A percentile compares a stretch with the other conserved stretches of the same genome.
Evolutionary conservation across 2,797 vertebrate species (phyloP).

Genomic region (Ceryle rudis): DNA sequence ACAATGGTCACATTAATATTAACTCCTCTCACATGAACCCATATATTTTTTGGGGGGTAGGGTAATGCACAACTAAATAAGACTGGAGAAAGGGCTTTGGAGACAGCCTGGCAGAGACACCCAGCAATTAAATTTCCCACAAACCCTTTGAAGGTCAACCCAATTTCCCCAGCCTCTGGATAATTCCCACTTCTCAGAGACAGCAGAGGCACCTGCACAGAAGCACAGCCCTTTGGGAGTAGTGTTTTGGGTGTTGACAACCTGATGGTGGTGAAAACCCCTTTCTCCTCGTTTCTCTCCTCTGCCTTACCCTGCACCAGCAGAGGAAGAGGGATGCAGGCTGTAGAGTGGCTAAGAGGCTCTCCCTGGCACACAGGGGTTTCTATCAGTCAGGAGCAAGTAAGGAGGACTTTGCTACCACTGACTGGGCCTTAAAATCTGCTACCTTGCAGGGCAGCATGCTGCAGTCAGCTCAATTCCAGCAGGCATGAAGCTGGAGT

Average conservation of each 20-base stretch:
- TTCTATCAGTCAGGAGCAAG: rapidly evolving
- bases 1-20: not conserved
- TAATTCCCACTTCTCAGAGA: not conserved
- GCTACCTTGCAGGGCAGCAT: not conserved
- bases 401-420: not conserved
- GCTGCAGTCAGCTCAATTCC: not conserved
- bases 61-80: not conserved
- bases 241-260: not conserved
- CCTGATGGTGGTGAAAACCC: rapidly evolving
- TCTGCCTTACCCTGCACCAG: rapidly evolving
- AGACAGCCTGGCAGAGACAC: rapidly evolving
- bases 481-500: not conserved
- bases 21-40: not conserved
- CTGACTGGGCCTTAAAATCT: not conserved
- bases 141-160: not conserved
- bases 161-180: not conserved
- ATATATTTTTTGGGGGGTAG: rapidly evolving
- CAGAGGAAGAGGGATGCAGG: not conserved
- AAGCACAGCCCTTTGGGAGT: not conserved
- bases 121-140: not conserved
- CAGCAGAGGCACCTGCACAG: not conserved
- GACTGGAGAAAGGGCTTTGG: not conserved
- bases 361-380: not conserved
- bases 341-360: not conserved
- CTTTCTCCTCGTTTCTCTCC: not conserved